Evolutionary conservation across 2,113 vertebrate species (phyloP).

Genomic region (Myocastor coypus): DNA sequence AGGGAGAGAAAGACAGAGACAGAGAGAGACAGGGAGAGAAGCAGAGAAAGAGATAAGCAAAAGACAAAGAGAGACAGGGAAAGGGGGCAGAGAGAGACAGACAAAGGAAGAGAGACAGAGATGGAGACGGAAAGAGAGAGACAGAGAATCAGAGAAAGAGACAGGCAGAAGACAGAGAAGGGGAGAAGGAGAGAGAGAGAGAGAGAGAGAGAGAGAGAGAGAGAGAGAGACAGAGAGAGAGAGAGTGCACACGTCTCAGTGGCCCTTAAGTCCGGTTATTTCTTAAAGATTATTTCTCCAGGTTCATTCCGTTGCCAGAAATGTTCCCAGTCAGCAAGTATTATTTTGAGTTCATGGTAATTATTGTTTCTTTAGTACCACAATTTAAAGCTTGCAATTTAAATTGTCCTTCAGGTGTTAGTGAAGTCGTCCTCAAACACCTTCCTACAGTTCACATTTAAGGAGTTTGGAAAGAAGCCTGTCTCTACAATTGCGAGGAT

Average conservation of each 20-base stretch:
- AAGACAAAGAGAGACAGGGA: neutral
- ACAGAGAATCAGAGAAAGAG: neutral
- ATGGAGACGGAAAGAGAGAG: too few species aligned
- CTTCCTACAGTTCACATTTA: conserved; percentile 27
- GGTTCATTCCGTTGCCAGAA: conserved; percentile 50
- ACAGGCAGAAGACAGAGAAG: conserved; percentile 43
- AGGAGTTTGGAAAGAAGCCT: conserved; percentile 22
- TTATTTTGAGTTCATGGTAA: conserved; percentile 67
- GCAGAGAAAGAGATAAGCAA: neutral
- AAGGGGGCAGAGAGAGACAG: too few species aligned
- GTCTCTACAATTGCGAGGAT: neutral
- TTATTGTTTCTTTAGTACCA: conserved; percentile 74
- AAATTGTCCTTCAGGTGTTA: conserved; percentile 72
- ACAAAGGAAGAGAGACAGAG: fast-evolving
- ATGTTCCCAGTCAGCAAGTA: conserved; percentile 33
- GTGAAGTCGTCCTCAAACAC: conserved; percentile 56
- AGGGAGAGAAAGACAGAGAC: neutral
- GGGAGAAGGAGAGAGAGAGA: neutral
- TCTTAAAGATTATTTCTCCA: conserved; percentile 51
- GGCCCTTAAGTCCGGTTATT: conserved; percentile 22
- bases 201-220: neutral
- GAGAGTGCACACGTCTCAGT: neutral
- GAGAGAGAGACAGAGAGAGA: fast-evolving
- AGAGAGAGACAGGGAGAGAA: fast-evolving
- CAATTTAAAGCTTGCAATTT: conserved; percentile 51